Base-by-base conservation (phyloP, 2,113 vertebrate species). In the Rhabdomys dilectus region DNA sequence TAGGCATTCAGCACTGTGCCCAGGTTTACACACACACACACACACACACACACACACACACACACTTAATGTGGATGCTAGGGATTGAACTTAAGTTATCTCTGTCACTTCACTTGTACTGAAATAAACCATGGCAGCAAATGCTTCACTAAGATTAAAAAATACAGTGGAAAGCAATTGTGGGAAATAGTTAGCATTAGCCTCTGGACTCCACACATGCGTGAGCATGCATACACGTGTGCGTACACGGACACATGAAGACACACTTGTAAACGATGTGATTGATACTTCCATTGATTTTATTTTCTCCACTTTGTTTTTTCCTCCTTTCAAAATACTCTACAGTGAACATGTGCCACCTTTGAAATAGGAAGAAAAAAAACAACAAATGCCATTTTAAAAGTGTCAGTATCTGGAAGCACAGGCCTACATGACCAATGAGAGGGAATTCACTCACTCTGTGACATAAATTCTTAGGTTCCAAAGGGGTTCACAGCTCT, bases 401-500 rank as follows among this genome's bases (percentile, higher is more conserved):
- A 82, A 75, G 39, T 42, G 34, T 48, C 53, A 53, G 29, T 26
- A n/a, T 82, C 62, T 82, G 73, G 86, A 94, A 68, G 22, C 19
- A 22, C 3, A 84, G 78, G 72, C 48, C 48, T 62, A 2, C 10
- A 31, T 6, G 51, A 7, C 70, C 53, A 78, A 17, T 11, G 72
- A 88, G 58, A 77, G 17, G 78, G 56, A 48, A 66, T 39, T 76
- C 73, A 87, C 45, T 96, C 75, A 76, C 88, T 92, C n/a, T 60
- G 80, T 60, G 88, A 89, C 70, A 75, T 53, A 90, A 53, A 86
- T 73, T 78, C 73, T 94, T n/a, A 73, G 62, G 51, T 93, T 97
- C 88, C 92, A 85, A 26, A 51, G 81, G 88, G 76, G 75, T 88
- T 97, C 93, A 97, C 85, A 88, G 94, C 64, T 95, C 58, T 88